Conservation (phyloP, 2,888 invertebrate species). For the Calephelis perditalis region DNA sequence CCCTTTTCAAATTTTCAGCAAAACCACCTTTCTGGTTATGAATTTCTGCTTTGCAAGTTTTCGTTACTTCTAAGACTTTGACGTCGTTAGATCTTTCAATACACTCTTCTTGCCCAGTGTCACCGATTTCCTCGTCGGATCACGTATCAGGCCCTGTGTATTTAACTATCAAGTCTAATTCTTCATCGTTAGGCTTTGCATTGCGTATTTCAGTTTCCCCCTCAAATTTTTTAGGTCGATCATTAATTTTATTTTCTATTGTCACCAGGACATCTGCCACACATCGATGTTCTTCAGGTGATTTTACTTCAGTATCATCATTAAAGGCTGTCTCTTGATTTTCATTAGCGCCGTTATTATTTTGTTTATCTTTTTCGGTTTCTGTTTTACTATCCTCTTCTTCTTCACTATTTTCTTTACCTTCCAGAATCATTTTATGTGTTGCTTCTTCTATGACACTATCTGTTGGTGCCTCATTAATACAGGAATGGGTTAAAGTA, state of each 20-base stretch:
- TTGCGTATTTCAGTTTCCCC: slow-evolving; percentile 53
- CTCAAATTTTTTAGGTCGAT: slow-evolving; percentile 60
- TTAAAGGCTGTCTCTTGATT: slow-evolving; percentile 42
- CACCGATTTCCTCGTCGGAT: slow-evolving; percentile 62
- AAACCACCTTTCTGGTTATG: slow-evolving; percentile 62
- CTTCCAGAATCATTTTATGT: slow-evolving; percentile 68
- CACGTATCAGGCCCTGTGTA: slow-evolving; percentile 73
- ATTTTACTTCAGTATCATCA: slow-evolving; percentile 49
- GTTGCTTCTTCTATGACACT: slow-evolving; percentile 72
- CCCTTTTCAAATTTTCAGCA: slow-evolving; percentile 63
- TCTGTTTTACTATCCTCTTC: slow-evolving; percentile 61
- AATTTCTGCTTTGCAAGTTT: slow-evolving; percentile 49
- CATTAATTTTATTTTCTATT: slow-evolving; percentile 61
- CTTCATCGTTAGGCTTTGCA: slow-evolving; percentile 59
- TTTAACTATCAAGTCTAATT: slow-evolving; percentile 68
- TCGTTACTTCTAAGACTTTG: slow-evolving; percentile 40
- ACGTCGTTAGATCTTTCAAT: slow-evolving; percentile 46
- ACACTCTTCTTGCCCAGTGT: slow-evolving; percentile 47
- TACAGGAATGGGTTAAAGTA: slow-evolving; percentile 85
- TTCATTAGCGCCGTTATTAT: slow-evolving; percentile 46
- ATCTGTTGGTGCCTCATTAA: slow-evolving; percentile 79
- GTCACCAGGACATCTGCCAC: slow-evolving; percentile 67
- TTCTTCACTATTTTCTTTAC: slow-evolving; percentile 65
- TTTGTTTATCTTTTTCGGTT: slow-evolving; percentile 55
- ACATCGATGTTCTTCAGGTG: slow-evolving; percentile 55